Conservation (phyloP, 2,797 vertebrate genomes). For the Melanotaenia maccullochi region DNA sequence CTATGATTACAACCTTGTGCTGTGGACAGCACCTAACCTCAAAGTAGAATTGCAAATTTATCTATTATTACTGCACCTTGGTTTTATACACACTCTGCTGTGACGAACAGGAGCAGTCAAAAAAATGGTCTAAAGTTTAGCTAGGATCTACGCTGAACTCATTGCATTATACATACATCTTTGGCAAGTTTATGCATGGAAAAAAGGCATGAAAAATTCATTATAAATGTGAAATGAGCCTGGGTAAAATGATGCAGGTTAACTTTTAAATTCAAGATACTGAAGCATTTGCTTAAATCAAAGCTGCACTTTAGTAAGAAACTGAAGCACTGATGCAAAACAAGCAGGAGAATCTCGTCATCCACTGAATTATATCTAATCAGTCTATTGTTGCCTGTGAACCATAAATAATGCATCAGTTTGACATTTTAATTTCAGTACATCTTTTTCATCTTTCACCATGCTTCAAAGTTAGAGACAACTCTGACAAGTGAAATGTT, state of each 20-base stretch:
- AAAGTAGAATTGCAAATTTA: slow-evolving; percentile 75
- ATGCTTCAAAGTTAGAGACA: slow-evolving; percentile 26
- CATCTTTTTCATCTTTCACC: slow-evolving; percentile 33
- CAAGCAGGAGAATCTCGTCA: slow-evolving; percentile 31
- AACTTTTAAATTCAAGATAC: neutral
- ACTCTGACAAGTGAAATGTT: slow-evolving; percentile 2
- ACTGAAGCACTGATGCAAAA: slow-evolving; percentile 2
- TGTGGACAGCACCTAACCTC: slow-evolving; percentile 70
- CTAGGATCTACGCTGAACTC: slow-evolving; percentile 6
- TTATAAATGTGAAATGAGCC: slow-evolving; percentile 13
- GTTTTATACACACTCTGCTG: slow-evolving; percentile 48
- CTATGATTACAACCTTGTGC: slow-evolving; percentile 57
- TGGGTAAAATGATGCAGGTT: neutral
- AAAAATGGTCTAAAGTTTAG: slow-evolving; percentile 1
- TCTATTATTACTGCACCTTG: slow-evolving; percentile 61
- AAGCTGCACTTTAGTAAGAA: slow-evolving; percentile 17
- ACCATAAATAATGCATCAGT: slow-evolving; percentile 40
- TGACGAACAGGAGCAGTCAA: slow-evolving; percentile 52
- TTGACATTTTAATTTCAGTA: slow-evolving; percentile 30
- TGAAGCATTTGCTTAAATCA: slow-evolving; percentile 10
- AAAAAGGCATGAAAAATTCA: slow-evolving; percentile 17
- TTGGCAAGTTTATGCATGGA: slow-evolving; percentile 6
- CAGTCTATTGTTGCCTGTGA: slow-evolving; percentile 21
- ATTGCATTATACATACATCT: slow-evolving; percentile 6
- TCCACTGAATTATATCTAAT: slow-evolving; percentile 16